These are phyloP conservation scores for Rutilus rutilus DNA, from an alignment of 2,113 vertebrate genomes.

Conservation along the genomic window DNA sequence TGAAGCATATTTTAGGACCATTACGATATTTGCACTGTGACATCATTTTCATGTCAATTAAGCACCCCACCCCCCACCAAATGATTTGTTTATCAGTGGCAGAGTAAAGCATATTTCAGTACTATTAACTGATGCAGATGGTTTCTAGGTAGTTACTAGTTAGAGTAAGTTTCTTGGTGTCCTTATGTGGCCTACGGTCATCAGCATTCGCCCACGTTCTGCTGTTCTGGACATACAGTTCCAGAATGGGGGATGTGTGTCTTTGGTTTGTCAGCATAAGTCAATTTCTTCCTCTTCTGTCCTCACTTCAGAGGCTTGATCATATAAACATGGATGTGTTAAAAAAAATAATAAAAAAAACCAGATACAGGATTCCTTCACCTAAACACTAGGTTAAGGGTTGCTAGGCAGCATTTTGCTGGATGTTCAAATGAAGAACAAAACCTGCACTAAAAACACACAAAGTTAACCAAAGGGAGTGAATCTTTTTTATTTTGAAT, in stretches of 20 bases:
- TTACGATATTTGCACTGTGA: neutral
- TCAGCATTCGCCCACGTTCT: neutral
- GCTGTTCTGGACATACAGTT: conserved; percentile 15
- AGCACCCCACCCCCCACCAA: neutral
- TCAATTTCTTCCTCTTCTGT: neutral
- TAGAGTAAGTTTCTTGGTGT: conserved; percentile 4
- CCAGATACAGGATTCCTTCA: conserved; percentile 2
- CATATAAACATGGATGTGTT: neutral
- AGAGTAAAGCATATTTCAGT: neutral
- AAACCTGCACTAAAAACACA: neutral
- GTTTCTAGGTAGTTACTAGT: neutral
- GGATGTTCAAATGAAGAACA: conserved; percentile 50
- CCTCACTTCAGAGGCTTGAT: neutral
- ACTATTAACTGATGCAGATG: neutral
- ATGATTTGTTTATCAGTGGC: neutral
- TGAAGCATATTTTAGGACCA: neutral
- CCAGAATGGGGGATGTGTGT: neutral
- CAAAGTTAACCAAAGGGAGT: neutral
- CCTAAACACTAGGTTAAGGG: conserved; percentile 38
- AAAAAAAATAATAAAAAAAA: neutral
- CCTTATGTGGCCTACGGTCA: neutral
- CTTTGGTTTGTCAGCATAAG: conserved; percentile 21
- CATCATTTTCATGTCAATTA: neutral
- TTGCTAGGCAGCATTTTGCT: conserved; percentile 64
- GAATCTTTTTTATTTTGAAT: neutral